Conservation (phyloP, 2,797 vertebrate species). For the Remorina albescens region DNA sequence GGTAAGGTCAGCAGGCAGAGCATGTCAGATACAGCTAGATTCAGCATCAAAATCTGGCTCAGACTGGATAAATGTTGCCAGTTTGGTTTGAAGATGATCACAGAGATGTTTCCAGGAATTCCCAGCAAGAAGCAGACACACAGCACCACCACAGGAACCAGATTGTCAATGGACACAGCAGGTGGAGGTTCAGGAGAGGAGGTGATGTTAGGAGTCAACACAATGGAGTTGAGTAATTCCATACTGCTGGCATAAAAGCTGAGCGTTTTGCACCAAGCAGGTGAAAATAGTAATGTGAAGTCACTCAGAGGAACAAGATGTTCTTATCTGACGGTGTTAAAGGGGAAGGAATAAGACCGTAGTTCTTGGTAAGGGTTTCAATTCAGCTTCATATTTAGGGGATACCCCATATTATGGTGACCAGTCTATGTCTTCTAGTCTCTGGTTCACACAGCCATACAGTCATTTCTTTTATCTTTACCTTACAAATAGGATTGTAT, state of each 20-base stretch:
- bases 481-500: too few species aligned
- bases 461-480: too few species aligned
- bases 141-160: neutral
- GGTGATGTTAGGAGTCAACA: neutral
- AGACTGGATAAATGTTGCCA: slow-evolving; percentile 52
- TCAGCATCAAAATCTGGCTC: slow-evolving; percentile 71
- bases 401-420: too few species aligned
- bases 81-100: slow-evolving; percentile 52
- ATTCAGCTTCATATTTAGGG: neutral
- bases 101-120: slow-evolving; percentile 66
- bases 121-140: slow-evolving; percentile 65
- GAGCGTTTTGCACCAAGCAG: fast-evolving
- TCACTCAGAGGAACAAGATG: neutral
- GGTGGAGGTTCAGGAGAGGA: slow-evolving; percentile 7
- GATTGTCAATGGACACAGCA: neutral
- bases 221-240: slow-evolving; percentile 18
- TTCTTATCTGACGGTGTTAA: neutral
- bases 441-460: too few species aligned
- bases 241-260: slow-evolving; percentile 14
- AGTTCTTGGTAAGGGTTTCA: neutral
- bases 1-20: slow-evolving; percentile 63
- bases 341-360: neutral
- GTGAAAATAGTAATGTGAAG: neutral
- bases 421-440: too few species aligned
- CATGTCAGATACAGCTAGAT: slow-evolving; percentile 69